Evolutionary conservation across 53 echinoderm and acorn worm species (phyloP), one percentile per base, ranked within the genome.

Genomic region (Pentamera pediparva): DNA sequence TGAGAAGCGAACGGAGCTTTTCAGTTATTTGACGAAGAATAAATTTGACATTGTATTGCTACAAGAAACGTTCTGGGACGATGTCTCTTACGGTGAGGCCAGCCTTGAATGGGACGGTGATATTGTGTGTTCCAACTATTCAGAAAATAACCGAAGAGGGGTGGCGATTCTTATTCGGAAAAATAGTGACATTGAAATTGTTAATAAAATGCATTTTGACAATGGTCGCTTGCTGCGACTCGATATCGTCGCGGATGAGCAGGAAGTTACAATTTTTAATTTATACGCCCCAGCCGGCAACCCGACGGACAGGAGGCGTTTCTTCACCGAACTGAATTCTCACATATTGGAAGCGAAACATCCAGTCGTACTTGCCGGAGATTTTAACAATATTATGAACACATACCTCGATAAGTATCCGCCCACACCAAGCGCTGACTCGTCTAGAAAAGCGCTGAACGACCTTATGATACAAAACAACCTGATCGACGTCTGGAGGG

Each of bases 51-150:
- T 32, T 22, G 31, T 59, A 28, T 7, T 4, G 20, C 31, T 59
- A 59, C 59, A 59, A 59, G 6, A 59, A 59, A 59, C 59, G 5
- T 59, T 59, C 3, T 59, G 22, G 22, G 59, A 4, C 59, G n/a
- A n/a, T n/a, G n/a, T n/a, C n/a, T n/a, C n/a, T n/a, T n/a, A 59
- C 59, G 59, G 31, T 7, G 7, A 29, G 5, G 59, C 27, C 52
- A 9, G 59, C 0, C 22, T 18, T 6, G 59, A 59, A 15, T 59
- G 59, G 59, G 32, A 15, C 2, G 59, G 59, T 1, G 32, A 8
- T 6, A 0, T 59, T 29, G 7, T 32, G 17, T 59, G 28, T 5
- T 59, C 59, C 7, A 29, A 9, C 8, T 59, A 59, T 25, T 22
- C 24, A 6, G 59, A 59, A 2, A 2, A 5, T 59, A 59, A 59